A percentile compares a stretch with the other conserved stretches of the same genome.
Evolutionary conservation across 2,888 invertebrate species (phyloP).

Genomic region (Cataglyphis albicans): DNA sequence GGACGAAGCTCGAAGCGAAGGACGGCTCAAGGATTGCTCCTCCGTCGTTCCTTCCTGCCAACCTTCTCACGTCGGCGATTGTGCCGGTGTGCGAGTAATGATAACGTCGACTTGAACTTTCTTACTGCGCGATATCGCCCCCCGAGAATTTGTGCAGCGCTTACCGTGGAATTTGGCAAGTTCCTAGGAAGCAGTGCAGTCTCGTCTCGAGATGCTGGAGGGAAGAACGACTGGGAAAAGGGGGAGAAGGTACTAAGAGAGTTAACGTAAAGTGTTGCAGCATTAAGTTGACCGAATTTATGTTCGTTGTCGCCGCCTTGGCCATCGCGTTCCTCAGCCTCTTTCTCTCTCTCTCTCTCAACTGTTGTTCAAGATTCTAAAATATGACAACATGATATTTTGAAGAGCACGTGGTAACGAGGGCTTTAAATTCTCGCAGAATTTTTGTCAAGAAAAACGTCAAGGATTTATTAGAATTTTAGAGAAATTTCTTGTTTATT

Average conservation of each 20-base stretch:
- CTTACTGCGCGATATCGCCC: conserved; percentile 57
- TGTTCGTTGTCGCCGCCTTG: conserved; percentile 54
- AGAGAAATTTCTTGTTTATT: too few relatives aligned
- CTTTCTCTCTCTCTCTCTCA: not conserved
- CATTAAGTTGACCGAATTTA: conserved; percentile 72
- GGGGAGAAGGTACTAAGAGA: conserved; percentile 14
- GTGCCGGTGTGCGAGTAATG: conserved; percentile 55
- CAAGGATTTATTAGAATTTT: not conserved
- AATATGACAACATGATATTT: conserved; percentile 33
- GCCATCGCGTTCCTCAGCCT: conserved; percentile 29
- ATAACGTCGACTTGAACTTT: conserved; percentile 64
- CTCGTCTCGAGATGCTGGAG: conserved; percentile 6
- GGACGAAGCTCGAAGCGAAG: conserved; percentile 19
- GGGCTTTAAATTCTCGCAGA: not conserved
- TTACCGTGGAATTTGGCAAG: conserved; percentile 60
- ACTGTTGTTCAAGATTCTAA: conserved; percentile 36
- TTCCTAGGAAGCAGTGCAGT: conserved; percentile 49
- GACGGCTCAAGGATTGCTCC: conserved; percentile 28
- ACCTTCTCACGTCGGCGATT: conserved; percentile 40
- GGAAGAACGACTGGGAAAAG: conserved; percentile 10
- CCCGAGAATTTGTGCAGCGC: conserved; percentile 58
- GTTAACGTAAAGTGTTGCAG: conserved; percentile 63
- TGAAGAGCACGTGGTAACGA: conserved; percentile 7
- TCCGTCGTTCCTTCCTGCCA: conserved; percentile 6
- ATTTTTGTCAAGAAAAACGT: not conserved